Evolutionary conservation across 2,888 invertebrate genomes (phyloP).

Genomic region (Coleophora flavipennella): DNA sequence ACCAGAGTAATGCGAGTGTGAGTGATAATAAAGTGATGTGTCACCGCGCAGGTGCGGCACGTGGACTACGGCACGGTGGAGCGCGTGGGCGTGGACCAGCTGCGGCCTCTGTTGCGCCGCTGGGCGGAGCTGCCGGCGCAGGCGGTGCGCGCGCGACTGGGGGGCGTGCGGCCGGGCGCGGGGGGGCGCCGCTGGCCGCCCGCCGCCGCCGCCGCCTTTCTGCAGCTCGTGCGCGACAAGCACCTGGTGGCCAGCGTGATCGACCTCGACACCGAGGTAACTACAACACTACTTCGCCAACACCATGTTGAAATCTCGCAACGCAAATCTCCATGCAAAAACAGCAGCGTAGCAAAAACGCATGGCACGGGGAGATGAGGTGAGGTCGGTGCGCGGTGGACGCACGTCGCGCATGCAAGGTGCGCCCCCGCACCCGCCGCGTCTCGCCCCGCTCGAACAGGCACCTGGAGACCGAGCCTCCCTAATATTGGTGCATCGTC

Average conservation of each 20-base stretch:
- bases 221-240: slow-evolving; percentile 37
- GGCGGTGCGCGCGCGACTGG: slow-evolving; percentile 64
- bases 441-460: not conserved
- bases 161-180: slow-evolving; percentile 49
- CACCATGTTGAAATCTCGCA: too few relatives aligned
- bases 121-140: slow-evolving; percentile 62
- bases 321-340: too few relatives aligned
- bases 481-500: too few relatives aligned
- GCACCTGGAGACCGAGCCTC: too few relatives aligned
- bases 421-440: not conserved
- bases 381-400: too few relatives aligned
- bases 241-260: slow-evolving; percentile 49
- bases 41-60: slow-evolving; percentile 68
- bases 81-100: slow-evolving; percentile 23
- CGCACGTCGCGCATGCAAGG: too few relatives aligned
- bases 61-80: slow-evolving; percentile 74
- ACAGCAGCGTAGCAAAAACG: too few relatives aligned
- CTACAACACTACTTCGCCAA: too few relatives aligned
- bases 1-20: too few relatives aligned
- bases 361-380: too few relatives aligned
- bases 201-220: slow-evolving; percentile 47
- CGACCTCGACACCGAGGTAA: slow-evolving; percentile 25
- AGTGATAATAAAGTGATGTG: too few relatives aligned
- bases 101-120: slow-evolving; percentile 43
- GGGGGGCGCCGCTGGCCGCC: slow-evolving; percentile 57